A percentile compares a stretch with the other conserved stretches of the same genome.
These are phyloP conservation scores for Drosophila testacea DNA, from an alignment of 2,888 invertebrate species.

Conservation along the genomic window DNA sequence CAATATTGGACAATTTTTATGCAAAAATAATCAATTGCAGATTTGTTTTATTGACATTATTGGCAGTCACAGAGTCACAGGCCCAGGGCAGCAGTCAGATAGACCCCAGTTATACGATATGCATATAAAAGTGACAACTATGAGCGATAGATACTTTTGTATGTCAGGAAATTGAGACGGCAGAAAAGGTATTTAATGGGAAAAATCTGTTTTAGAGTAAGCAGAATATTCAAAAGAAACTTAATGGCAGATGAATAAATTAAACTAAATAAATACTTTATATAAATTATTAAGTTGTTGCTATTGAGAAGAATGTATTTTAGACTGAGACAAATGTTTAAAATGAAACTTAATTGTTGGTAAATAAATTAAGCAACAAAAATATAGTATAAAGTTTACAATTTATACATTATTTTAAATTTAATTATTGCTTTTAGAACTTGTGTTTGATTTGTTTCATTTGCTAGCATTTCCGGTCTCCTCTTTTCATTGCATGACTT, in stretches of 20 bases:
- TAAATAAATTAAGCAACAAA: too few relatives aligned
- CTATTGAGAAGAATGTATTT: too few relatives aligned
- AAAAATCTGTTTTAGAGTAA: not conserved
- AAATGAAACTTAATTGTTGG: too few relatives aligned
- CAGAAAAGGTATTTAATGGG: conserved; percentile 9
- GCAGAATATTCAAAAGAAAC: not conserved
- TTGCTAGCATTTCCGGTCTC: not conserved
- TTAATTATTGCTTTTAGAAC: not conserved
- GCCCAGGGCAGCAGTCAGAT: conserved; percentile 48
- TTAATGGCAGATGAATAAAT: not conserved
- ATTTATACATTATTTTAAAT: not conserved
- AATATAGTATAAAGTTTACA: not conserved
- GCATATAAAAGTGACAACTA: conserved; percentile 50
- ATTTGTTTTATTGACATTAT: conserved; percentile 73
- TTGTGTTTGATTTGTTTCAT: not conserved
- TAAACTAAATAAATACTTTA: too few relatives aligned
- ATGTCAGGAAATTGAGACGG: conserved; percentile 16
- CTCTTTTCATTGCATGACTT: conserved; percentile 37
- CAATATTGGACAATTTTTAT: conserved; percentile 67
- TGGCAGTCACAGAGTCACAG: conserved; percentile 34
- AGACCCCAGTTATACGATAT: conserved; percentile 34
- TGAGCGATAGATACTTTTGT: conserved; percentile 52
- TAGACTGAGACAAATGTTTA: too few relatives aligned
- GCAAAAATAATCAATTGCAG: conserved; percentile 75
- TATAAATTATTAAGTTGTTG: too few relatives aligned